Conservation (phyloP, 2,888 invertebrate genomes). For the Phorcus lineatus region DNA sequence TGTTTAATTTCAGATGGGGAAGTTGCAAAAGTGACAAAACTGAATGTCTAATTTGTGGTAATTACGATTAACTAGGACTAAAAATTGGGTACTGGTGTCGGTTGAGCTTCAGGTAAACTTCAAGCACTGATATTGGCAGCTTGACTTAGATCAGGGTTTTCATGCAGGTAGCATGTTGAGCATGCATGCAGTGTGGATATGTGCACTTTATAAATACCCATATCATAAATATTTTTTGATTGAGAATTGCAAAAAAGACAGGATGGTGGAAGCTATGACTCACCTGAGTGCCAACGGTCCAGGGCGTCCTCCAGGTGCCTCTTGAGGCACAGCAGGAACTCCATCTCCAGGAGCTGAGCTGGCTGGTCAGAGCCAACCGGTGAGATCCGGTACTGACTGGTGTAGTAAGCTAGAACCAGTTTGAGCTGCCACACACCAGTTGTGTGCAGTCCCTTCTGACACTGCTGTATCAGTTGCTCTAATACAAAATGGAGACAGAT, state of each 20-base stretch:
- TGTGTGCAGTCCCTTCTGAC: slow-evolving; percentile 28
- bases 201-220: too few relatives aligned
- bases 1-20: not conserved
- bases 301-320: slow-evolving; percentile 56
- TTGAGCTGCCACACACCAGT: slow-evolving; percentile 63
- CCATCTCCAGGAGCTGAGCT: slow-evolving; percentile 41
- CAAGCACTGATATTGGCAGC: too few relatives aligned
- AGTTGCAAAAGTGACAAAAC: too few relatives aligned
- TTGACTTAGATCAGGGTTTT: too few relatives aligned
- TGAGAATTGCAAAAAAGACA: too few relatives aligned
- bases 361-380: slow-evolving; percentile 34
- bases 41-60: too few relatives aligned
- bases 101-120: too few relatives aligned
- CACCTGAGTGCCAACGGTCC: slow-evolving; percentile 61
- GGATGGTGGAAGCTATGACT: not conserved
- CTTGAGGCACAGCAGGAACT: slow-evolving; percentile 58
- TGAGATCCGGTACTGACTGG: slow-evolving; percentile 43
- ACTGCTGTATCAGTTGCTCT: slow-evolving; percentile 52
- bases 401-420: slow-evolving; percentile 61
- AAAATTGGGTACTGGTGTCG: too few relatives aligned
- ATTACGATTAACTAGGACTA: too few relatives aligned
- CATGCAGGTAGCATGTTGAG: too few relatives aligned
- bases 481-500: slow-evolving; percentile 67
- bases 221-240: too few relatives aligned
- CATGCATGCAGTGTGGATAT: too few relatives aligned